A percentile compares a stretch with the other conserved stretches of the same genome.
Conservation (phyloP, 2,888 invertebrate genomes). For the Macrosiphum euphorbiae region DNA sequence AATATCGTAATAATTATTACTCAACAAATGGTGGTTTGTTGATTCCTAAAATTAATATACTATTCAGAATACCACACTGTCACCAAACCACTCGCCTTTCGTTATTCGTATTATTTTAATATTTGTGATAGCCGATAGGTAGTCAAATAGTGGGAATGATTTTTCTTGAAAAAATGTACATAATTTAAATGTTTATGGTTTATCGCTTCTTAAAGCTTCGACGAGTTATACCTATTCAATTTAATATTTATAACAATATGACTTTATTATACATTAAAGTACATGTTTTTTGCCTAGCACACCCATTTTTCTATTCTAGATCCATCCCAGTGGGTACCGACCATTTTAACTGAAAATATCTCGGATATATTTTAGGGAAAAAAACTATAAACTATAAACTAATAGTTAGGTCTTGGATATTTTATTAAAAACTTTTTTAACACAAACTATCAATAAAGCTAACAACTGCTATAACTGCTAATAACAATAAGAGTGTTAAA, state of each 20-base stretch:
- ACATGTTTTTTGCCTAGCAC: too few species aligned
- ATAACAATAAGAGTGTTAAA: not conserved
- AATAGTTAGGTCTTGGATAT: not conserved
- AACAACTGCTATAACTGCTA: not conserved
- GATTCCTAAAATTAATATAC: not conserved
- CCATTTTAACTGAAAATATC: not conserved
- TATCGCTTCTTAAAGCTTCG: too few species aligned
- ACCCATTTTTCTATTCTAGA: too few species aligned
- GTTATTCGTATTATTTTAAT: not conserved
- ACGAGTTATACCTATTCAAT: too few species aligned
- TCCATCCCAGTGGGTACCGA: too few species aligned
- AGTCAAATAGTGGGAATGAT: too few species aligned
- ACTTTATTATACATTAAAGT: too few species aligned
- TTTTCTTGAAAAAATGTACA: too few species aligned
- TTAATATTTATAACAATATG: too few species aligned
- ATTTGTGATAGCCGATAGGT: too few species aligned
- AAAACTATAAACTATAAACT: not conserved
- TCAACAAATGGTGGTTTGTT: not conserved
- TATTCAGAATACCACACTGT: not conserved
- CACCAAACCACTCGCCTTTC: not conserved
- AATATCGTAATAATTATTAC: not conserved
- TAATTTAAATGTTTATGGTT: too few species aligned
- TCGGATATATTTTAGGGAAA: not conserved
- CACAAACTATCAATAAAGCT: not conserved
- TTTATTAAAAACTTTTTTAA: not conserved